Conservation (phyloP, 2,113 vertebrate genomes). For the Rhinichthys klamathensis region DNA sequence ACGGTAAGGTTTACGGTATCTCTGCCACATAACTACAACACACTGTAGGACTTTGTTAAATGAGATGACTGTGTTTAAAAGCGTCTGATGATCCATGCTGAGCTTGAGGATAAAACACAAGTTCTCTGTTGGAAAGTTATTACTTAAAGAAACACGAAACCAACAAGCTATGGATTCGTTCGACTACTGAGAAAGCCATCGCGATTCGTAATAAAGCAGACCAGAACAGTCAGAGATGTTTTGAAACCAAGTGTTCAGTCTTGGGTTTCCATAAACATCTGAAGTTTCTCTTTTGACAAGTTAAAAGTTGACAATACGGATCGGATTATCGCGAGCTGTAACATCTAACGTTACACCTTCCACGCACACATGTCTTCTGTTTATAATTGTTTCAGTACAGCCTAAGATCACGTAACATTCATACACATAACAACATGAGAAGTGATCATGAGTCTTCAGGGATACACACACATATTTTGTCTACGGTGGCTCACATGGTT, state of each 20-base stretch:
- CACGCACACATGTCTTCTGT: not conserved
- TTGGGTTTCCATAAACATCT: not conserved
- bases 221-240: not conserved
- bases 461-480: not conserved
- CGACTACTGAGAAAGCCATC: not conserved
- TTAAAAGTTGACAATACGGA: not conserved
- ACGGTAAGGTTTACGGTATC: slow-evolving; percentile 13
- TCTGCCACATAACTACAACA: not conserved
- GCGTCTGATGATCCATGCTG: not conserved
- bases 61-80: not conserved
- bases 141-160: not conserved
- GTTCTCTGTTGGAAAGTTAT: not conserved
- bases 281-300: not conserved
- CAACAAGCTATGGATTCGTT: not conserved
- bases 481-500: slow-evolving; percentile 36
- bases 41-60: not conserved
- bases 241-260: not conserved
- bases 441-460: not conserved
- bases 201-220: not conserved
- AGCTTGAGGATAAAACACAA: not conserved
- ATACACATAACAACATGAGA: not conserved
- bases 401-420: not conserved
- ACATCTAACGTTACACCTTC: not conserved
- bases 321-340: not conserved
- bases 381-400: not conserved